These are phyloP conservation scores for Rousettus madagascariensis DNA, from an alignment of 2,797 vertebrate species.

Conservation along the genomic window DNA sequence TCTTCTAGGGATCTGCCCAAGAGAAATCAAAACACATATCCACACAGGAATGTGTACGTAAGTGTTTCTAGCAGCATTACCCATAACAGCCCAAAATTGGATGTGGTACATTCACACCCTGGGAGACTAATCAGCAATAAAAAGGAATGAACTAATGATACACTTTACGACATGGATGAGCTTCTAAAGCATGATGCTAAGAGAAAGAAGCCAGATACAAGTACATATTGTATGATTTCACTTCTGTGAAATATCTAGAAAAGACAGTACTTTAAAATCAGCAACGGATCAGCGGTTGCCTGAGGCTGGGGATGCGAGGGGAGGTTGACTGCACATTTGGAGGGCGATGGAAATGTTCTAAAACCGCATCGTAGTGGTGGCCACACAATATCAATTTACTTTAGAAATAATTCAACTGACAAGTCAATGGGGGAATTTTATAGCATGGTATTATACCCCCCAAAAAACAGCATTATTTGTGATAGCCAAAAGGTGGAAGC, in stretches of 20 bases:
- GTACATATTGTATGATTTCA: too few relatives aligned
- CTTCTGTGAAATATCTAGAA: neutral
- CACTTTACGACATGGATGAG: neutral
- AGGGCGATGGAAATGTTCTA: neutral
- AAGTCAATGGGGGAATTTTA: neutral
- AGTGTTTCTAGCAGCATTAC: neutral
- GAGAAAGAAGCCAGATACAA: neutral
- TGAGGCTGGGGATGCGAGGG: neutral
- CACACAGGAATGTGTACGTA: neutral
- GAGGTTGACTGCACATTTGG: neutral
- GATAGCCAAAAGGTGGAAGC: neutral
- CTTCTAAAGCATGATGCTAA: neutral
- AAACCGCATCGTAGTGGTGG: neutral
- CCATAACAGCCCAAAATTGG: neutral
- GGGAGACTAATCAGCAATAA: neutral
- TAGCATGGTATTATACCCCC: neutral
- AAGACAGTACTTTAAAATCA: neutral
- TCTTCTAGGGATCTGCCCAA: neutral
- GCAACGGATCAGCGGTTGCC: neutral
- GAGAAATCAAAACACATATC: neutral
- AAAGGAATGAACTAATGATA: neutral
- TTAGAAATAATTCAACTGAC: neutral
- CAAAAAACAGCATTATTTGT: neutral
- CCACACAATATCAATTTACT: neutral
- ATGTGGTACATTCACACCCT: neutral